Percentiles rank a stretch among this genome's conserved stretches.
Conservation (phyloP, 2,888 invertebrate genomes). For the Cinara cedri region DNA sequence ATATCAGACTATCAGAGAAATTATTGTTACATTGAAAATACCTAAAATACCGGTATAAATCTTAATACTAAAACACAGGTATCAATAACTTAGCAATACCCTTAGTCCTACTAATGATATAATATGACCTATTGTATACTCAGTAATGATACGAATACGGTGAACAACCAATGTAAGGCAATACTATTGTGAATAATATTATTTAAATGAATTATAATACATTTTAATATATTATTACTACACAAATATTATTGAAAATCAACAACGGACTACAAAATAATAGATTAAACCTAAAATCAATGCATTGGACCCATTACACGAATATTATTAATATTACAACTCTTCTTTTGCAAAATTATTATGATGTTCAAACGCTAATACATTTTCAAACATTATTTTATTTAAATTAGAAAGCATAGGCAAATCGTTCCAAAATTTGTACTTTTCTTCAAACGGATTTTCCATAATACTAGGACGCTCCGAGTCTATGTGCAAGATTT, state of each 20-base stretch:
- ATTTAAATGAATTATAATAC: background rate
- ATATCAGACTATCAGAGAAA: too few species aligned
- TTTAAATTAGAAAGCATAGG: slow-evolving; percentile 10
- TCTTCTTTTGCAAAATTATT: background rate
- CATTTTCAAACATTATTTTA: background rate
- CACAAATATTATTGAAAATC: background rate
- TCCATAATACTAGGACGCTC: background rate
- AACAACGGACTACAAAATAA: too few species aligned
- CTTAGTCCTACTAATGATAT: too few species aligned
- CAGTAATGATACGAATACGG: too few species aligned
- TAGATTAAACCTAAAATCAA: background rate
- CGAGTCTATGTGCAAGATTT: slow-evolving; percentile 15
- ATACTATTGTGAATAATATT: too few species aligned
- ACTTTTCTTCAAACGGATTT: slow-evolving; percentile 12
- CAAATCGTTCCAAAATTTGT: slow-evolving; percentile 25
- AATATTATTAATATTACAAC: background rate
- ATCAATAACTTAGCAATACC: too few species aligned
- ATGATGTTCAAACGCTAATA: too few species aligned
- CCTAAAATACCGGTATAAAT: too few species aligned
- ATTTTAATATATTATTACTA: background rate
- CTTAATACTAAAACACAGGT: too few species aligned
- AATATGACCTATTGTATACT: too few species aligned
- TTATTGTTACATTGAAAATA: too few species aligned
- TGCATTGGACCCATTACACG: background rate
- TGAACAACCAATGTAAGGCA: too few species aligned